Conservation (phyloP, 2,888 invertebrate species). For the Altica lythri region DNA sequence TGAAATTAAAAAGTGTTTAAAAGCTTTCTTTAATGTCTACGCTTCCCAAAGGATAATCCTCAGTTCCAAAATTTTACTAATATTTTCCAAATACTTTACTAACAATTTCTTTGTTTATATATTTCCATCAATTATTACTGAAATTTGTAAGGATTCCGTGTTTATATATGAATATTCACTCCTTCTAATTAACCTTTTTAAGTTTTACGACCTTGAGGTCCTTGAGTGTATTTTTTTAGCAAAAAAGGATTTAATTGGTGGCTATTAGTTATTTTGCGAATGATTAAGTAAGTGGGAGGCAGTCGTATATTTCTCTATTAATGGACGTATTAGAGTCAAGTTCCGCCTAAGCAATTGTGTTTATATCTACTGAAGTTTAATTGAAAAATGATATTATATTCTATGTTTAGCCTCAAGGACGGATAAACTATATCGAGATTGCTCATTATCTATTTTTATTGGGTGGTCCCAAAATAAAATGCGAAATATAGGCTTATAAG, state of each 20-base stretch:
- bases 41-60: no score
- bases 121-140: no score
- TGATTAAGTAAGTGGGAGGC: neutral
- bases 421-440: slow-evolving; percentile 6
- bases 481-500: neutral
- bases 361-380: neutral
- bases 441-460: slow-evolving; percentile 6
- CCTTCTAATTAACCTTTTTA: no score
- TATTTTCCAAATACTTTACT: no score
- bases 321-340: neutral
- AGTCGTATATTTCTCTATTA: slow-evolving; percentile 4
- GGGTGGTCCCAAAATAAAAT: slow-evolving; percentile 1
- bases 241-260: slow-evolving; percentile 5
- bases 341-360: neutral
- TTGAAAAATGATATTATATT: slow-evolving; percentile 8
- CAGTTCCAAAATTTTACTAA: no score
- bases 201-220: slow-evolving; percentile 1
- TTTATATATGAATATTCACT: no score
- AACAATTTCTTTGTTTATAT: no score
- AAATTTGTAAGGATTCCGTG: no score
- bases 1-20: no score
- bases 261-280: neutral
- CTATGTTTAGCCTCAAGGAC: slow-evolving; percentile 5
- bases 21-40: no score
- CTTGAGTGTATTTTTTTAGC: slow-evolving; percentile 4